These are phyloP conservation scores for Theretra japonica DNA, from an alignment of 2,888 invertebrate species.

Conservation along the genomic window DNA sequence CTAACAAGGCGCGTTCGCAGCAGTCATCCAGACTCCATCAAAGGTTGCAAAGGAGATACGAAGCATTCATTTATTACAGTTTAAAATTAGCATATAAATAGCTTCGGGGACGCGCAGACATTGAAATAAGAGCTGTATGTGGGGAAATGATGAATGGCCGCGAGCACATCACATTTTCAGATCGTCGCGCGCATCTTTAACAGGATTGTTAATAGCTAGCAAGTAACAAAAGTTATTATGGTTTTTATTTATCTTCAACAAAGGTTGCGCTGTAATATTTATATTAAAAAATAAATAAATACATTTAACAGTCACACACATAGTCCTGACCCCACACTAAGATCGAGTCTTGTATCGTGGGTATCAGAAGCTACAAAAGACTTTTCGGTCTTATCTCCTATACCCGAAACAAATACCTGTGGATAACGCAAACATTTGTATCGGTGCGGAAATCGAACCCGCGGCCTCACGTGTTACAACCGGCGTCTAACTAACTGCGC, in stretches of 20 bases:
- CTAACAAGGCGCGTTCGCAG: background rate
- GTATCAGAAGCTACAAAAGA: too few species aligned
- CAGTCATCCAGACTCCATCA: background rate
- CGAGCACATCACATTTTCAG: slow-evolving; percentile 33
- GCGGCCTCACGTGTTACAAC: too few species aligned
- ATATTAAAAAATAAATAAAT: too few species aligned
- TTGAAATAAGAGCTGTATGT: slow-evolving; percentile 47
- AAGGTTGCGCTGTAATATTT: too few species aligned
- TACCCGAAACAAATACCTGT: too few species aligned
- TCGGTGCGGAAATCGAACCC: too few species aligned
- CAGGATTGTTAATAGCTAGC: background rate
- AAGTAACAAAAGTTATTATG: background rate
- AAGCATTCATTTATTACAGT: slow-evolving; percentile 52
- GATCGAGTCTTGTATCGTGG: too few species aligned
- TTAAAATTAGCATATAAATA: slow-evolving; percentile 71
- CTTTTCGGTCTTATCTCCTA: too few species aligned
- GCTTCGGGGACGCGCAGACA: slow-evolving; percentile 47
- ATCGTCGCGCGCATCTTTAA: background rate
- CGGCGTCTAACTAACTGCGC: too few species aligned
- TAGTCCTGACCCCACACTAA: too few species aligned
- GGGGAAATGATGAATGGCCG: slow-evolving; percentile 49
- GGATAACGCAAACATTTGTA: too few species aligned
- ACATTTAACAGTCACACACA: too few species aligned
- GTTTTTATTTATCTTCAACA: background rate
- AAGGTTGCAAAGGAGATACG: slow-evolving; percentile 27